A percentile compares a stretch with the other conserved stretches of the same genome.
Conservation (phyloP, 2,113 vertebrate species). For the Merops nubicus region DNA sequence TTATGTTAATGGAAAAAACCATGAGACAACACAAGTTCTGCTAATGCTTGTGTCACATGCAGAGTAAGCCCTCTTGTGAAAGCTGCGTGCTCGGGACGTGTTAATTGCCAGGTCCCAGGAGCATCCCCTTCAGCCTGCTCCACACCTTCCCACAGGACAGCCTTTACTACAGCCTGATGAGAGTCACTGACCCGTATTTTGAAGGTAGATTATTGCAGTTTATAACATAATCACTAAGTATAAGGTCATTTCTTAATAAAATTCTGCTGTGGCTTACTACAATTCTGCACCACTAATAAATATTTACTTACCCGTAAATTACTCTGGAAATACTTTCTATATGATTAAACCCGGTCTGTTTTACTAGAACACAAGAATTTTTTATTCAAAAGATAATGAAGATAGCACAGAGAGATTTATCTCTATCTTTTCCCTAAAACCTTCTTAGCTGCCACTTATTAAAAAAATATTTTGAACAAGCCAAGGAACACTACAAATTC, state of each 20-base stretch:
- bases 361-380: neutral
- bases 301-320: neutral
- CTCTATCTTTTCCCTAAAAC: neutral
- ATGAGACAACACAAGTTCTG: neutral
- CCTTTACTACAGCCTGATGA: neutral
- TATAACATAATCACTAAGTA: neutral
- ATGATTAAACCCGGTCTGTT: neutral
- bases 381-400: neutral
- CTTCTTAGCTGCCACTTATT: neutral
- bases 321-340: neutral
- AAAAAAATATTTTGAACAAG: slow-evolving; percentile 4
- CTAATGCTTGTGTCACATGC: neutral
- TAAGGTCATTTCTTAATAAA: neutral
- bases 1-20: neutral
- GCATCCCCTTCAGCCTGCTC: neutral
- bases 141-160: neutral
- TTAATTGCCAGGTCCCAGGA: slow-evolving; percentile 1
- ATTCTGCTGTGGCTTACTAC: neutral
- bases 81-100: neutral
- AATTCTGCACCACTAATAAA: neutral
- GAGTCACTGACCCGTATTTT: neutral
- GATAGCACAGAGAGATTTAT: neutral
- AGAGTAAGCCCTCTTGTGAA: neutral
- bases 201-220: neutral
- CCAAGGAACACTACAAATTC: neutral